Evolutionary conservation across 1,140 invertebrate species (phyloP).

Genomic region (Caenorhabditis elegans): WBcel235 BX284602.5:1101501-1102000

Average conservation of each 20-base stretch:
- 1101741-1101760: background rate
- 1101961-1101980: too few species aligned
- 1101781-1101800: background rate
- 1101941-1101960: too few species aligned
- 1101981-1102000: too few species aligned
- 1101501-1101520: background rate
- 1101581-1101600: too few species aligned
- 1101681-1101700: conserved; percentile 8
- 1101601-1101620: background rate
- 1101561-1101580: too few species aligned
- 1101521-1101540: too few species aligned
- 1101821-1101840: background rate
- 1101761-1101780: background rate
- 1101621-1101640: background rate
- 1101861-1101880: background rate
- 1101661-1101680: background rate
- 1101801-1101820: background rate
- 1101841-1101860: background rate
- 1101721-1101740: too few species aligned
- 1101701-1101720: too few species aligned
- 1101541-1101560: too few species aligned
- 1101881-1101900: background rate
- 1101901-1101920: background rate
- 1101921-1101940: too few species aligned
- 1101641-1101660: background rate